Conservation (phyloP, 2,113 vertebrate genomes). For the Hyla sarda region DNA sequence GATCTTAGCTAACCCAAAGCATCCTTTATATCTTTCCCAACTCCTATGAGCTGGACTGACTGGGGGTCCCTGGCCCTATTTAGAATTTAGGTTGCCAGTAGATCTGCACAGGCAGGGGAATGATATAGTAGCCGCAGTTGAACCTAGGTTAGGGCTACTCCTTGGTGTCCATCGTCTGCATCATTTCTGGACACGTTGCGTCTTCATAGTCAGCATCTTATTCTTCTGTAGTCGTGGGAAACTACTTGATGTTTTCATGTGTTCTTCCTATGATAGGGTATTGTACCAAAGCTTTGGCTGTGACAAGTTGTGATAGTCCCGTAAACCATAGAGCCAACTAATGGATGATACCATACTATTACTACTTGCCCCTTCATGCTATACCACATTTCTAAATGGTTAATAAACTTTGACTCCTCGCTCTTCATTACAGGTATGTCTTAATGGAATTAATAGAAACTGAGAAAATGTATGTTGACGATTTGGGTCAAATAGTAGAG, state of each 20-base stretch:
- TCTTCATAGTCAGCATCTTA: not conserved
- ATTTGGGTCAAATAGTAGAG: slow-evolving; percentile 89
- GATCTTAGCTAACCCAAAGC: no score
- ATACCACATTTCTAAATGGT: not conserved
- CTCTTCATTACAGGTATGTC: slow-evolving; percentile 78
- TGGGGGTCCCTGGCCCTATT: not conserved
- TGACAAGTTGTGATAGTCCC: no score
- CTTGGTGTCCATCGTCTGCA: not conserved
- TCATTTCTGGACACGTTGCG: not conserved
- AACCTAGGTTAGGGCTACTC: not conserved
- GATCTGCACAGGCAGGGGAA: not conserved
- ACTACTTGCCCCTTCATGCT: not conserved
- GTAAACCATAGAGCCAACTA: not conserved
- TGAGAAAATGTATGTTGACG: slow-evolving; percentile 87
- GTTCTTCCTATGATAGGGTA: not conserved
- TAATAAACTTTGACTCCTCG: not conserved
- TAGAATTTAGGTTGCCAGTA: not conserved
- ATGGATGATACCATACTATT: not conserved
- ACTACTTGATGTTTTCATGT: not conserved
- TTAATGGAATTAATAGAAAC: slow-evolving; percentile 90
- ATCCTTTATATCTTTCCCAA: no score
- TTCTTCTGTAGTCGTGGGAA: no score
- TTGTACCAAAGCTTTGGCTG: not conserved
- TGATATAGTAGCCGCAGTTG: no score
- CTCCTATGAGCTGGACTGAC: no score